phyloP scores from a whole-genome alignment of 2,113 vertebrate genomes.

The Hipposideros armiger region DNA sequence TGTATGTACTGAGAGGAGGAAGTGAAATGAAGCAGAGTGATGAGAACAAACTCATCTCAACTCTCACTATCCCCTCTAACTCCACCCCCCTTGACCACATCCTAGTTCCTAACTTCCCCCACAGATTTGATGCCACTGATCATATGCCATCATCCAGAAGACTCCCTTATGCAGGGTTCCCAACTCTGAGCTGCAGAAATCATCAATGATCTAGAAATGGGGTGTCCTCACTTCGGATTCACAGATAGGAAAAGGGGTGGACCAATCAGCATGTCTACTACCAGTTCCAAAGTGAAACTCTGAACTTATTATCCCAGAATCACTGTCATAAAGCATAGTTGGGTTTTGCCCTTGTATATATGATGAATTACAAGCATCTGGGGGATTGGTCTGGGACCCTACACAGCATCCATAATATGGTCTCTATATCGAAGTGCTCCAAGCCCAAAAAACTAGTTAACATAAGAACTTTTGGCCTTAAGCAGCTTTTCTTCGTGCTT shows the following conservation, averaged over 20 bases:
- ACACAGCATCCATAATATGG: not conserved
- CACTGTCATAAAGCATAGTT: not conserved
- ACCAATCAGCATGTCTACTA: not conserved
- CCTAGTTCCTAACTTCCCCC: not conserved
- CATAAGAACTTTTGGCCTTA: not conserved
- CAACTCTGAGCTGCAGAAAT: not conserved
- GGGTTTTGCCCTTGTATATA: not conserved
- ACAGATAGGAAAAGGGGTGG: not conserved
- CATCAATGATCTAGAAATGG: not conserved
- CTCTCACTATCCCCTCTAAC: not conserved
- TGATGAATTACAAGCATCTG: conserved; percentile 16
- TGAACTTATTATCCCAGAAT: not conserved
- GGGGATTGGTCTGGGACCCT: not conserved
- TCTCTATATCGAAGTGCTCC: conserved; percentile 15
- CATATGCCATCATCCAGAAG: not conserved
- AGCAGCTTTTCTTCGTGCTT: no score
- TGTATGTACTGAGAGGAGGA: not conserved
- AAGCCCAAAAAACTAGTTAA: not conserved
- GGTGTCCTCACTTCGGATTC: not conserved
- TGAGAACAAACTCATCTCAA: not conserved
- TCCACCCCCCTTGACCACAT: not conserved
- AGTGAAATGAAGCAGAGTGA: not conserved
- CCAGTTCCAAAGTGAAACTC: not conserved
- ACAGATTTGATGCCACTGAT: not conserved
- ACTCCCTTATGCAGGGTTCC: not conserved